Percentiles rank a stretch among this genome's conserved stretches.
phyloP scores from a whole-genome alignment of 2,797 vertebrate species.

The Xiphophorus birchmanni region DNA sequence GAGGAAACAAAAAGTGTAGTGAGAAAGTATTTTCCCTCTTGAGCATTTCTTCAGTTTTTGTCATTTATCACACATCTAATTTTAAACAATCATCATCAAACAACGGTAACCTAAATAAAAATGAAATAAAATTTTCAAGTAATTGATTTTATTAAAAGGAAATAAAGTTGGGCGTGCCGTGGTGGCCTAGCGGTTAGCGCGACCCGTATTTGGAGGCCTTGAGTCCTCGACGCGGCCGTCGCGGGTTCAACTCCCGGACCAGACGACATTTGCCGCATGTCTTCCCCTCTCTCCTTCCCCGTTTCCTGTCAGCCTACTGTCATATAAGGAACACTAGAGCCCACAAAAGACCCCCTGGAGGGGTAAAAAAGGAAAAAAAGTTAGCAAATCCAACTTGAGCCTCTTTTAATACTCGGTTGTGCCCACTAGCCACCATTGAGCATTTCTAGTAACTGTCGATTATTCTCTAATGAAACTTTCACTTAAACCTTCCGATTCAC shows the following conservation, averaged over 20 bases:
- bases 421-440: background rate
- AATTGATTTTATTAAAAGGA: background rate
- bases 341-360: no score
- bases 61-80: background rate
- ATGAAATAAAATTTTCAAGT: background rate
- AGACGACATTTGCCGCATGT: no score
- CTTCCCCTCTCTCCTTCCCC: no score
- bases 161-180: background rate
- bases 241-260: no score
- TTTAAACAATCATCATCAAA: background rate
- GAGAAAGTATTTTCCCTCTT: background rate
- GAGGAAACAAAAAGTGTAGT: background rate
- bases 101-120: background rate
- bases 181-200: no score
- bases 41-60: background rate
- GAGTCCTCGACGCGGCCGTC: no score
- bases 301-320: no score
- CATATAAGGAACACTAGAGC: no score
- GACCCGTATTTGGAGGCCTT: no score
- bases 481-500: background rate
- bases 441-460: no score
- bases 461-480: background rate
- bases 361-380: background rate
- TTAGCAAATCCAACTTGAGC: background rate
- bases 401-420: no score